Evolutionary conservation across 2,888 invertebrate genomes (phyloP).

Genomic region (Archips crataeganus): DNA sequence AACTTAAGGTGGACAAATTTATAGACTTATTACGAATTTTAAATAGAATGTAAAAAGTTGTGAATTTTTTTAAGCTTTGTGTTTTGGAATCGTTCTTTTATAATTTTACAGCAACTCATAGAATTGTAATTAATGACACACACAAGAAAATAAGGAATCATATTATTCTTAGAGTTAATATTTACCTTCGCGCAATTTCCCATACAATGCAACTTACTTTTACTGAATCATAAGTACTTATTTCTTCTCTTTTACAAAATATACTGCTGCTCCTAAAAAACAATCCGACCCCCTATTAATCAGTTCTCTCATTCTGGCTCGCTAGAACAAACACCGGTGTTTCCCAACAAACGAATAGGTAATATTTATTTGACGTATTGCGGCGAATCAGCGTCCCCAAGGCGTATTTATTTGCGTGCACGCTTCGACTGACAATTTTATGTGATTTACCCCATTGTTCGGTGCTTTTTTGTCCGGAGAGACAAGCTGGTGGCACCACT

Average conservation of each 20-base stretch:
- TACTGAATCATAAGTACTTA: neutral
- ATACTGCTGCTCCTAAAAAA: neutral
- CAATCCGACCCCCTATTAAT: conserved; percentile 44
- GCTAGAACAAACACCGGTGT: conserved; percentile 64
- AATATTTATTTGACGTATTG: conserved; percentile 76
- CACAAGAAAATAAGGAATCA: too few relatives aligned
- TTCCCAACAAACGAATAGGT: conserved; percentile 58
- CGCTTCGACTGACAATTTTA: conserved; percentile 67
- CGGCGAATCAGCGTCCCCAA: conserved; percentile 73
- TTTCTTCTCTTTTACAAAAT: neutral
- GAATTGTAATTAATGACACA: too few relatives aligned
- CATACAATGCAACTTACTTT: too few relatives aligned
- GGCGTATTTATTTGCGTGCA: conserved; percentile 77
- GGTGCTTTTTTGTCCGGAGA: conserved; percentile 35
- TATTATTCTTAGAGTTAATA: too few relatives aligned
- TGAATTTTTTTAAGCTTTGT: too few relatives aligned
- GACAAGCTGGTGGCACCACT: conserved; percentile 20
- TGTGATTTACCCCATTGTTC: conserved; percentile 65
- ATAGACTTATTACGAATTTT: too few relatives aligned
- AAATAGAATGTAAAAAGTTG: too few relatives aligned
- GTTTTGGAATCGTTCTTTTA: too few relatives aligned
- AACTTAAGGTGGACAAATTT: too few relatives aligned
- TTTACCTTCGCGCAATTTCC: too few relatives aligned
- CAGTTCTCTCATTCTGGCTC: conserved; percentile 57
- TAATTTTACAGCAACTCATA: too few relatives aligned